Conservation (phyloP, 2,797 vertebrate species). For the Vipera ursinii region DNA sequence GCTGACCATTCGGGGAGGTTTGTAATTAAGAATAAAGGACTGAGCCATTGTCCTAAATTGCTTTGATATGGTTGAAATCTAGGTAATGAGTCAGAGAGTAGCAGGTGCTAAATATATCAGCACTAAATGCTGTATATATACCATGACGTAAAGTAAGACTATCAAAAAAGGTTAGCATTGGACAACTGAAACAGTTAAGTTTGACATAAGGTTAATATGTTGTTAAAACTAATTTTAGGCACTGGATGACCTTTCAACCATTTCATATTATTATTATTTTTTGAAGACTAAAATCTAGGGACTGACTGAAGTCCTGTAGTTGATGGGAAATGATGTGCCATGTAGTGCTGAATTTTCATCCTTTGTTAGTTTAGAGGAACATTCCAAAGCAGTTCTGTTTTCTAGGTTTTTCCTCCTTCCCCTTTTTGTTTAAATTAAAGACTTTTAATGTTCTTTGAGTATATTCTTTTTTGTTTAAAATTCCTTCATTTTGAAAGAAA, state of each 20-base stretch:
- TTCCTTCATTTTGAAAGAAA: conserved; percentile 70
- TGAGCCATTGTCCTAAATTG: conserved; percentile 77
- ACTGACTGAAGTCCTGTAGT: conserved; percentile 76
- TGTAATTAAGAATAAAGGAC: conserved; percentile 80
- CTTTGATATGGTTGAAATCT: conserved; percentile 79
- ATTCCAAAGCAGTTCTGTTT: conserved; percentile 76
- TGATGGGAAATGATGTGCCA: conserved; percentile 75
- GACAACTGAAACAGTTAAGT: conserved; percentile 82
- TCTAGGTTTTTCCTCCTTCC: background rate
- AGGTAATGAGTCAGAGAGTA: conserved; percentile 73
- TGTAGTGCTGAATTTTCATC: conserved; percentile 77
- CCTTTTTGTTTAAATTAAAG: conserved; percentile 66
- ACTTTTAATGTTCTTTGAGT: conserved; percentile 58
- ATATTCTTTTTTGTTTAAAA: conserved; percentile 25
- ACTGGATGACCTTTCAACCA: conserved; percentile 79
- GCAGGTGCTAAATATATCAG: conserved; percentile 84
- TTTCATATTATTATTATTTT: conserved; percentile 82
- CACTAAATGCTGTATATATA: conserved; percentile 81
- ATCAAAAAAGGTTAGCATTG: conserved; percentile 76
- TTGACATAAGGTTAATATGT: conserved; percentile 79
- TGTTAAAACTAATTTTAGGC: conserved; percentile 82
- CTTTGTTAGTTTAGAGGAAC: conserved; percentile 71
- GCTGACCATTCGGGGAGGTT: conserved; percentile 78
- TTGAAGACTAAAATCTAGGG: conserved; percentile 76
- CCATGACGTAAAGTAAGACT: conserved; percentile 77